Percentiles rank a stretch among this genome's conserved stretches.
phyloP scores from a whole-genome alignment of 2,113 vertebrate species.

The Ameiurus melas region DNA sequence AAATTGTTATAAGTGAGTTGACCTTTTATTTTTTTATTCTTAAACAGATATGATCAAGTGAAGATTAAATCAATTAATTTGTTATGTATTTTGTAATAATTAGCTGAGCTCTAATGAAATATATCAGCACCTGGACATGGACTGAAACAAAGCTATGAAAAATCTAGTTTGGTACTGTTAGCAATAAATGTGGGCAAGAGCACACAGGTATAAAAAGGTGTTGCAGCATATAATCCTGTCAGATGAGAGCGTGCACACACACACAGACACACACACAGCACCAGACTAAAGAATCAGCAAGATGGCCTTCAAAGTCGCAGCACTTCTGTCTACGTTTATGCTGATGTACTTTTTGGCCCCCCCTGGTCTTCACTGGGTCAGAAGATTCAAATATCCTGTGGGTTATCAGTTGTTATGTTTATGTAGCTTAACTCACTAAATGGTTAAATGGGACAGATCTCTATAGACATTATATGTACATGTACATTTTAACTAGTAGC shows the following conservation, averaged over 20 bases:
- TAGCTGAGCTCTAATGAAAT: background rate
- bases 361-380: conserved; percentile 1
- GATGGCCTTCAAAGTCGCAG: background rate
- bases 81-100: background rate
- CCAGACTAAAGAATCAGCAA: background rate
- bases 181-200: background rate
- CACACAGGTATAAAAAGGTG: conserved; percentile 1
- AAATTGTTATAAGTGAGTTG: too few species aligned
- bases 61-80: background rate
- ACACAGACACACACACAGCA: background rate
- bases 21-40: background rate
- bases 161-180: background rate
- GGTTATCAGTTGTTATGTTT: background rate
- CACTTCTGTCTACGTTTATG: background rate
- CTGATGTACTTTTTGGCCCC: too few species aligned
- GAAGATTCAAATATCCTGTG: background rate
- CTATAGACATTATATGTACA: background rate
- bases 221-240: background rate
- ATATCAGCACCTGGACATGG: background rate
- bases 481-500: background rate
- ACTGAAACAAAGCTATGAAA: background rate
- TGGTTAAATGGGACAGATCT: background rate
- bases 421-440: background rate
- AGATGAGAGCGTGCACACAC: background rate
- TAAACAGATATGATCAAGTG: background rate